Evolutionary conservation across 92 coral and sea anemone species (phyloP).

Genomic region (Nematostella vectensis): DNA sequence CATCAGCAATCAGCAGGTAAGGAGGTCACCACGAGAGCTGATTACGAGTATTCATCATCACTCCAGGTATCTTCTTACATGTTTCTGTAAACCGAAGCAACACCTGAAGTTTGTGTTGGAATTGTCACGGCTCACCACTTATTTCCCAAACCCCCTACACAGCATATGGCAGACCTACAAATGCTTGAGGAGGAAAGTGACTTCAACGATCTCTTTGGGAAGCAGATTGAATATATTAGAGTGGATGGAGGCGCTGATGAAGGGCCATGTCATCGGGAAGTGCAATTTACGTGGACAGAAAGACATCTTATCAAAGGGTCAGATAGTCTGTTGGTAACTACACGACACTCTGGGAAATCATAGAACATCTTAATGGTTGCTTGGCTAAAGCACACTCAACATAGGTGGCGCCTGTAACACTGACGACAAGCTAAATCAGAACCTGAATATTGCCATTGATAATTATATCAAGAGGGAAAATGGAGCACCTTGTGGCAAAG

Average conservation of each 20-base stretch:
- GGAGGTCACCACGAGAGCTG: conserved; percentile 38
- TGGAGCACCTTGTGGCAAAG: conserved; percentile 52
- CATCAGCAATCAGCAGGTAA: conserved; percentile 32
- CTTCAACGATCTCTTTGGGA: conserved; percentile 7
- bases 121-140: conserved; percentile 33
- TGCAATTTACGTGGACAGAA: conserved; percentile 51
- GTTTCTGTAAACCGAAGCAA: conserved; percentile 28
- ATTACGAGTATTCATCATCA: conserved; percentile 31
- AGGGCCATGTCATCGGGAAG: conserved; percentile 38
- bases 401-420: conserved; percentile 35
- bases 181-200: conserved; percentile 30
- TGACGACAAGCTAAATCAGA: conserved; percentile 30
- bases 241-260: conserved; percentile 55
- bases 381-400: conserved; percentile 30
- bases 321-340: conserved; percentile 24
- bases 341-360: conserved; percentile 43
- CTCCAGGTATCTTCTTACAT: conserved; percentile 33
- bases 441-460: conserved; percentile 41
- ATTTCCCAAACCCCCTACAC: conserved; percentile 39
- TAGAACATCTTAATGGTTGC: conserved; percentile 44
- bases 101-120: conserved; percentile 40
- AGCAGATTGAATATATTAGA: conserved; percentile 30
- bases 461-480: conserved; percentile 37
- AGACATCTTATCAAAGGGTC: conserved; percentile 27
- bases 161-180: conserved; percentile 40